Evolutionary conservation across 2,888 invertebrate genomes (phyloP), one percentile per base, ranked within the genome.

Genomic region (Leucophenga maculata): DNA sequence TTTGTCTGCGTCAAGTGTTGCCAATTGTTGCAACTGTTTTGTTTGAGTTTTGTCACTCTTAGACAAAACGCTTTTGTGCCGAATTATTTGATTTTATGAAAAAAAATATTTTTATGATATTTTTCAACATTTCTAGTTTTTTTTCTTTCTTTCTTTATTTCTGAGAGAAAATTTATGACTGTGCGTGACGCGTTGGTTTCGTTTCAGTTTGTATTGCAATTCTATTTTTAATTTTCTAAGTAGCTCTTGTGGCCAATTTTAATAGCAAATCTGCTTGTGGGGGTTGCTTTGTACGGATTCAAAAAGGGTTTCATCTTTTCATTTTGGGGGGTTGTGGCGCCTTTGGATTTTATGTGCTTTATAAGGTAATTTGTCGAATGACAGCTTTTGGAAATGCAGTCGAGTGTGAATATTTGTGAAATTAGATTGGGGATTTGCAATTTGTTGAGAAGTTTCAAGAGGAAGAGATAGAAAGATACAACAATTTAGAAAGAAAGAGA

Each of bases 341-440:
- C 13, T 54, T 54, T 55, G 55, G 16, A 22, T 13, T 60, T 57
- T 32, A n/a, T 18, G 20, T 60, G 60, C 39, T 32, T 31, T 55
- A n/a, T n/a, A n/a, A 44, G 59, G 50, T 68, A 74, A 74, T 74
- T 74, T 74, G 68, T 69, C 62, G 60, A 54, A 26, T 62, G 68
- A 74, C 72, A 73, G 71, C 72, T 70, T 70, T 67, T 48, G 67
- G 20, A 72, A 72, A 69, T 78, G 80, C 79, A 83, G 57, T 76
- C 77, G 74, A 76, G 78, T 82, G 83, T 79, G 77, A 84, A 83
- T 83, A 77, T 79, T 79, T 78, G 71, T 68, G 74, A 83, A 85
- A 84, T 85, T 84, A 82, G 83, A 78, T 84, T 77, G 69, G 85
- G 85, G 77, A 84, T 80, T 84, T 83, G 76, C 11, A 1, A 39